Conservation (phyloP, 1,140 invertebrate genomes). For the Hypothenemus hampei region DNA sequence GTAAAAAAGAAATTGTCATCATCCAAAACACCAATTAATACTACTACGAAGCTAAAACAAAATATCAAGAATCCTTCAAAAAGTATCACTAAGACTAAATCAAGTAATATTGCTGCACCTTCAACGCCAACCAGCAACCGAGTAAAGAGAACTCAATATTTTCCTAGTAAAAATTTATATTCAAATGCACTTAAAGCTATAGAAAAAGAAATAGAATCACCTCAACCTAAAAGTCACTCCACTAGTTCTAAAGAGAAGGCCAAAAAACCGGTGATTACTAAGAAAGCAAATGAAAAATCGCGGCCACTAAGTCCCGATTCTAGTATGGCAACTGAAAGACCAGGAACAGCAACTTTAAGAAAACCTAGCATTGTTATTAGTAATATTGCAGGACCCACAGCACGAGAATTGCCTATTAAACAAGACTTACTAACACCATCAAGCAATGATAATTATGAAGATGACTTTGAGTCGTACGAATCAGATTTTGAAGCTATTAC, state of each 20-base stretch:
- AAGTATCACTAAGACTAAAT: not conserved
- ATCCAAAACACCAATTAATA: not conserved
- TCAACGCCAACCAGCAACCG: not conserved
- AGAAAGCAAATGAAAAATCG: not conserved
- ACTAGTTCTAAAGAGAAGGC: not conserved
- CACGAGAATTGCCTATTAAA: slow-evolving; percentile 4
- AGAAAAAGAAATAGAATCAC: slow-evolving; percentile 3
- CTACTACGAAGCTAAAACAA: no score
- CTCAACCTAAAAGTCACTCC: not conserved
- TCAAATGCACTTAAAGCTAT: slow-evolving; percentile 33
- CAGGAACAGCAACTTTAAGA: slow-evolving; percentile 39
- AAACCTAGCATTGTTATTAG: slow-evolving; percentile 39
- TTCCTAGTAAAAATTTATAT: slow-evolving; percentile 40
- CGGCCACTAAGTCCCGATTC: slow-evolving; percentile 7
- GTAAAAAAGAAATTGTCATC: slow-evolving; percentile 1
- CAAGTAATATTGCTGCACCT: not conserved
- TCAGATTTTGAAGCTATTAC: slow-evolving; percentile 54
- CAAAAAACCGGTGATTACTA: not conserved
- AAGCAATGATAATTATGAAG: slow-evolving; percentile 52
- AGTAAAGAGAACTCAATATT: slow-evolving; percentile 33
- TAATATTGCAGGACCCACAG: slow-evolving; percentile 39
- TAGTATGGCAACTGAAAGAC: slow-evolving; percentile 34
- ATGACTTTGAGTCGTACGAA: slow-evolving; percentile 57
- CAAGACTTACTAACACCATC: not conserved
- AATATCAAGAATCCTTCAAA: not conserved